A percentile compares a stretch with the other conserved stretches of the same genome.
Conservation (phyloP, 2,113 vertebrate genomes). For the Zeus faber region DNA sequence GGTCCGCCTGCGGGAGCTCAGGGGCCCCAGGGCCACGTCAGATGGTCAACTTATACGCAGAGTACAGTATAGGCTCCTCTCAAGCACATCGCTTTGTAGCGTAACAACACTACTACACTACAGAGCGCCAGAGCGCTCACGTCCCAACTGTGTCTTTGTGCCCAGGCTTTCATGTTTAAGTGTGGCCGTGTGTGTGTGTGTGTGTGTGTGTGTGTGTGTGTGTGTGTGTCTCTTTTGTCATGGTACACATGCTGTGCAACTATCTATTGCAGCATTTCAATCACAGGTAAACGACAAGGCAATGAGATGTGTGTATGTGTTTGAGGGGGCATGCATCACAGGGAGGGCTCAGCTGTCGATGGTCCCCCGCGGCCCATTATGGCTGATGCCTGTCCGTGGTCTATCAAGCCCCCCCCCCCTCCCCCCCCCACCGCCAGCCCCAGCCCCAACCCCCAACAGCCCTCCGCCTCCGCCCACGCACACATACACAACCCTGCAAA, state of each 20-base stretch:
- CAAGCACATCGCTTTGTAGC: too few relatives aligned
- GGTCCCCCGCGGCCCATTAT: conserved; percentile 55
- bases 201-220: not conserved
- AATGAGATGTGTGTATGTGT: conserved; percentile 17
- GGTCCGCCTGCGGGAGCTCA: not conserved
- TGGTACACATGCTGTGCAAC: conserved; percentile 15
- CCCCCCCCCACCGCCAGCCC: not conserved
- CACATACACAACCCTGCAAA: not conserved
- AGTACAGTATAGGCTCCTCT: too few relatives aligned
- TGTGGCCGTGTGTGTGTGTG: conserved; percentile 3
- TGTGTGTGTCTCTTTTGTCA: not conserved
- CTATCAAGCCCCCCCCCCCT: conserved; percentile 45
- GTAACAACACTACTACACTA: too few relatives aligned
- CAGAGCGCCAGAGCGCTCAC: too few relatives aligned
- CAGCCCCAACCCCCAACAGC: conserved; percentile 11
- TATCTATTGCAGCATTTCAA: conserved; percentile 10
- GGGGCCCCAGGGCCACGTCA: too few relatives aligned
- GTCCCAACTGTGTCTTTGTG: not conserved
- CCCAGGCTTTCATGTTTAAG: not conserved
- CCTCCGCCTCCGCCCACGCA: too few relatives aligned
- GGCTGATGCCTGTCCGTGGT: conserved; percentile 41
- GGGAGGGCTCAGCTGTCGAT: conserved; percentile 49
- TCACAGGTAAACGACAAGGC: conserved; percentile 23
- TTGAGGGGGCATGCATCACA: conserved; percentile 21
- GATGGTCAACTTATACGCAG: too few relatives aligned